phyloP scores from a whole-genome alignment of 2,888 invertebrate genomes.

The Eupeodes latifasciatus region DNA sequence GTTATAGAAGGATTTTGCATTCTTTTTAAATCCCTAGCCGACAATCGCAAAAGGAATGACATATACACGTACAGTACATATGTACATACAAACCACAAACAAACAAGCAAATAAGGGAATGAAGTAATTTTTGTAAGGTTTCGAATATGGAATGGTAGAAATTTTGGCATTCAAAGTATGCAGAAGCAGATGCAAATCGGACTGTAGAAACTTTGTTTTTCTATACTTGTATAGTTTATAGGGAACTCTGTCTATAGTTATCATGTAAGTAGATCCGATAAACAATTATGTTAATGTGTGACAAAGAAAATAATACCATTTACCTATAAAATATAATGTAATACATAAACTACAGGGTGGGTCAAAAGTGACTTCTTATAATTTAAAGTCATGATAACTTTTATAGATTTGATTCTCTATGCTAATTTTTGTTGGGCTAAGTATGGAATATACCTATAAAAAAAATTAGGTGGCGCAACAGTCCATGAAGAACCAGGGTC shows the following conservation, averaged over 20 bases:
- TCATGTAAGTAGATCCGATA: background rate
- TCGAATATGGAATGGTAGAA: conserved; percentile 23
- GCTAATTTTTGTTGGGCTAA: too few species aligned
- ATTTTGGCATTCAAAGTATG: conserved; percentile 40
- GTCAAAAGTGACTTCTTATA: too few species aligned
- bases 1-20: background rate
- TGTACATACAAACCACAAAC: background rate
- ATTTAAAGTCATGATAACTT: too few species aligned
- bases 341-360: too few species aligned
- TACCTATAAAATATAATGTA: too few species aligned
- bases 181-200: conserved; percentile 38
- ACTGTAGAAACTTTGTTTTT: conserved; percentile 3
- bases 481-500: too few species aligned
- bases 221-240: background rate
- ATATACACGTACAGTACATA: background rate
- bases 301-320: background rate
- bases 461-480: too few species aligned
- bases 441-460: too few species aligned
- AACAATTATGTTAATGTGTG: conserved; percentile 31
- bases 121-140: conserved; percentile 43
- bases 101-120: background rate
- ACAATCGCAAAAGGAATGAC: conserved; percentile 21
- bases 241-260: too few species aligned
- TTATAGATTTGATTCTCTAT: too few species aligned
- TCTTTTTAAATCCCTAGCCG: background rate